phyloP scores from a whole-genome alignment of 1,140 invertebrate species.

The Helicoverpa zea region DNA sequence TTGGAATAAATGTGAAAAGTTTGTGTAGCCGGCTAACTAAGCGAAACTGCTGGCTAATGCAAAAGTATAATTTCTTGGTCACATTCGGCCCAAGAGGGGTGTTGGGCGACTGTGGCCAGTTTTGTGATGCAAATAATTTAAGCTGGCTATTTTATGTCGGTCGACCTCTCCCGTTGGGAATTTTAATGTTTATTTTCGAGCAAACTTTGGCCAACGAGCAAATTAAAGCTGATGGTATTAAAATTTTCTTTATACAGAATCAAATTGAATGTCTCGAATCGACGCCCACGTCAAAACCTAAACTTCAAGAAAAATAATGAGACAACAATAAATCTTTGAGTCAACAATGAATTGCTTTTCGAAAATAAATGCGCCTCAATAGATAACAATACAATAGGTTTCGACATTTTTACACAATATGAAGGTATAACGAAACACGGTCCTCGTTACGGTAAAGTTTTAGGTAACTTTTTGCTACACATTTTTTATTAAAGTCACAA shows the following conservation, averaged over 20 bases:
- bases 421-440: neutral
- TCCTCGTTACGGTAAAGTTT: neutral
- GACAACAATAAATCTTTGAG: slow-evolving; percentile 13
- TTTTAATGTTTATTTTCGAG: slow-evolving; percentile 35
- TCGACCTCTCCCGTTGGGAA: slow-evolving; percentile 21
- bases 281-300: neutral
- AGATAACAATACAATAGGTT: neutral
- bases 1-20: slow-evolving; percentile 67
- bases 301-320: neutral
- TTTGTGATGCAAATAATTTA: slow-evolving; percentile 51
- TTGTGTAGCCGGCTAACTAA: slow-evolving; percentile 57
- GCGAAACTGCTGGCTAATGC: slow-evolving; percentile 61
- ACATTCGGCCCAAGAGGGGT: slow-evolving; percentile 40
- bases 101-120: slow-evolving; percentile 9
- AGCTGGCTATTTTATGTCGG: slow-evolving; percentile 42
- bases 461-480: neutral
- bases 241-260: slow-evolving; percentile 24
- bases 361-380: neutral
- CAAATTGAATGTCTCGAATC: neutral
- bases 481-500: no score
- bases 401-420: neutral
- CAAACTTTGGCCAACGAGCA: neutral
- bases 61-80: slow-evolving; percentile 63
- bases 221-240: slow-evolving; percentile 11
- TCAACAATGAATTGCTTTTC: neutral